Evolutionary conservation across 2,797 vertebrate genomes (phyloP), one percentile per base, ranked within the genome.

Genomic region (Danio aesculapii): DNA sequence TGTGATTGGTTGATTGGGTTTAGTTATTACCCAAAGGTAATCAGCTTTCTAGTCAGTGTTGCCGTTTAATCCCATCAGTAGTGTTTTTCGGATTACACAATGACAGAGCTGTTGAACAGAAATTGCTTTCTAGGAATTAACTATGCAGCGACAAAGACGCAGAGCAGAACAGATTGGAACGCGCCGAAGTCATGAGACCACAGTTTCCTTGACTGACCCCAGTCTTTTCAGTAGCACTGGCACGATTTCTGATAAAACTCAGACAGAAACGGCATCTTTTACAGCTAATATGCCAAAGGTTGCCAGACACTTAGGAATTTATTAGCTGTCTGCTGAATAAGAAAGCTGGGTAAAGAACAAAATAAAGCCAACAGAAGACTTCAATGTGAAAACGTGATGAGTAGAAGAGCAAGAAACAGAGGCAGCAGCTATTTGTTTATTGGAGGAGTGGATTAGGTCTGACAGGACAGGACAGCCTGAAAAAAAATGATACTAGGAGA

Each of bases 401-500:
- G 59, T 43, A 49, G 13, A 62, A 46, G 53, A 19, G 14, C 47
- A 49, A 44, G 44, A 16, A 59, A 77, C 2, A 12, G 76, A 39
- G 76, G 44, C 55, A 78, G 39, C 55, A 58, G 6, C 46, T 59
- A 58, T 79, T 52, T 7, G 57, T 69, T 53, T 70, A 61, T 14
- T 43, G 57, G 46, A 44, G 49, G 17, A 55, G 49, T 79, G 59
- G 49, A 64, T 46, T 44, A 39, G 52, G 62, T 47, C 21, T 21
- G 75, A 64, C 39, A 77, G 52, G 49, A 55, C 21, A 43, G 13
- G 13, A 68, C 59, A 69, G 46, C 66, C 10, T 72, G 3, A 30
- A 30, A 63, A 41, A 74, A 82, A 77, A 78, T 7, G 0, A 74
- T 62, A 16, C 64, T 30, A 46, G 75, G 83, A 81, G 83, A 84